Base-by-base conservation (phyloP, 2,797 vertebrate genomes). In the Apodemus agrarius region DNA sequence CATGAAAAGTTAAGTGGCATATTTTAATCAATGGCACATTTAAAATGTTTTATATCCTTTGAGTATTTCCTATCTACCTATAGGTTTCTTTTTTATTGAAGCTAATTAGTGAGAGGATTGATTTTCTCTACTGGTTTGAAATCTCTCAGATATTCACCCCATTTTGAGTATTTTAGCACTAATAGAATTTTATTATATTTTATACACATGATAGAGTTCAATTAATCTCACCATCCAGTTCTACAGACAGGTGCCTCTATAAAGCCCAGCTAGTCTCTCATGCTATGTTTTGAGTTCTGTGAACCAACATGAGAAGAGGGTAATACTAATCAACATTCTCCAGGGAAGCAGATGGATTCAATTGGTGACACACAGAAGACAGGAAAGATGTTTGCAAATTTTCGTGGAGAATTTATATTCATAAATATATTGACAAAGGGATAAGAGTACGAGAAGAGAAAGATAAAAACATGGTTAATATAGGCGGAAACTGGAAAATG, bases 61-160 rank as follows among this genome's bases (percentile, higher is more conserved):
- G 21, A 37, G 49, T 94, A 82, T 97, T 19, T 54, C 81, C 96
- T 96, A 91, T 37, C 43, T 97, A 43, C 49, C 46, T 31, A 89
- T 4, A 10, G 13, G 85, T 95, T 97, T 19, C 6, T 91, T 69
- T 97, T 61, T 75, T 89, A 31, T 89, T 80, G 46, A 96, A 95
- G 37, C 65, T 98, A 96, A 97, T 98, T 97, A 97, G 34, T 61
- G 92, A 97, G 95, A 95, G 67, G 79, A 67, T 57, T 96, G 24
- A 93, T 81, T 59, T 85, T 93, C 14, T 97, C 37, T 85, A 14
- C n/a, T 69, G 93, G 17, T 54, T 12, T 96, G 93, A 98, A 97
- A 67, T 85, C 21, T 87, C 85, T 98, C 89, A 96, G 67, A 97
- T 93, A 46, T 96, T 98, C 91, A 26, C 0, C 91, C n/a, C 29